phyloP scores from a whole-genome alignment of 2,797 vertebrate genomes.

The Euphonia xanthogaster region DNA sequence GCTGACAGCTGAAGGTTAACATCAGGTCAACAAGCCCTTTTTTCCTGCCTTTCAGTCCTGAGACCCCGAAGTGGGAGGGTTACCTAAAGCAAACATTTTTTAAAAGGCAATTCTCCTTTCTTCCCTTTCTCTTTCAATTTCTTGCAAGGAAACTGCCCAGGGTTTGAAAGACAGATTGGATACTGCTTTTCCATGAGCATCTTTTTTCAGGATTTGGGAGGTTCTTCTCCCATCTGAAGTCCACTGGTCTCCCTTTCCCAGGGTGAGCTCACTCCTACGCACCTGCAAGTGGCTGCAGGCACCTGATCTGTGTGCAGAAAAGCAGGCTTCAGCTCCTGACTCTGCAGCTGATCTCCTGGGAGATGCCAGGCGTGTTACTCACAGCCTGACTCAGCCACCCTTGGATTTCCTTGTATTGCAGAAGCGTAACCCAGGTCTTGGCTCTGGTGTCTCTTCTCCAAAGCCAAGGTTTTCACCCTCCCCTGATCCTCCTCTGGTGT shows the following conservation, averaged over 20 bases:
- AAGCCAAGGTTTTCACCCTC: background rate
- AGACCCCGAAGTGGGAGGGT: background rate
- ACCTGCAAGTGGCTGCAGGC: background rate
- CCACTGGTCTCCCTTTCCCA: background rate
- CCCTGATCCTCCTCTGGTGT: background rate
- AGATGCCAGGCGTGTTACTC: background rate
- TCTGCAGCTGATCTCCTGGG: background rate
- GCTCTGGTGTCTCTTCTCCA: background rate
- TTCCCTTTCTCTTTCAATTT: background rate
- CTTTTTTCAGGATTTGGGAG: background rate
- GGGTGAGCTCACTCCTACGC: background rate
- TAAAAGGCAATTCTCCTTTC: background rate
- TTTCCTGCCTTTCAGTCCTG: background rate
- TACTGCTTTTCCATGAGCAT: background rate
- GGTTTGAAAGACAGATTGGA: background rate
- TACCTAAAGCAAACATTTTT: background rate
- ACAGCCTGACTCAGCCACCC: slow-evolving; percentile 12
- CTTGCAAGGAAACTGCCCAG: background rate
- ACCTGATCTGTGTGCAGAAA: background rate
- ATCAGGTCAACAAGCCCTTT: slow-evolving; percentile 34
- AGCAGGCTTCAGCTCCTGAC: background rate
- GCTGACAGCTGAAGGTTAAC: slow-evolving; percentile 31
- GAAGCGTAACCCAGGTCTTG: rapidly evolving
- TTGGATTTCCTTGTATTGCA: background rate
- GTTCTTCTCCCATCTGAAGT: background rate